Evolutionary conservation across 2,113 vertebrate genomes (phyloP).

Genomic region (Sapajus apella): DNA sequence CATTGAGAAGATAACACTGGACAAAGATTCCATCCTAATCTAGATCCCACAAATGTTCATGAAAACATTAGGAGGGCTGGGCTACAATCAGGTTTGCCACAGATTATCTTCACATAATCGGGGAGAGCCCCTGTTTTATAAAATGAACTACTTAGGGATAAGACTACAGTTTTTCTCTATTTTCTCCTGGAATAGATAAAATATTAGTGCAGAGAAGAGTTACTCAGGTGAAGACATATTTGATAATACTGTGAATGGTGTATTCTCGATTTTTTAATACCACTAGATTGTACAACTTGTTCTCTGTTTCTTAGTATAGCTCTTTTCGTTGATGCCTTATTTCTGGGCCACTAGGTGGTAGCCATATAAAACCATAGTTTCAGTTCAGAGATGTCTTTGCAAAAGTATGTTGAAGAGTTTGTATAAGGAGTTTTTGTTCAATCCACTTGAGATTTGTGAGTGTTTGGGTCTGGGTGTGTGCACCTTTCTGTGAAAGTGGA

Average conservation of each 20-base stretch:
- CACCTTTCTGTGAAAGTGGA: not conserved
- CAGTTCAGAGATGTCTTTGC: not conserved
- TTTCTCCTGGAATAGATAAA: not conserved
- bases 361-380: slow-evolving; percentile 52
- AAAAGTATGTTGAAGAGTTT: not conserved
- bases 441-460: not conserved
- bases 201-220: not conserved
- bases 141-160: not conserved
- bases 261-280: not conserved
- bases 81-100: not conserved
- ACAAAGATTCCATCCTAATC: not conserved
- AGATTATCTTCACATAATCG: not conserved
- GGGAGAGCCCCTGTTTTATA: not conserved
- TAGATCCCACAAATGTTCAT: not conserved
- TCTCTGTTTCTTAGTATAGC: not conserved
- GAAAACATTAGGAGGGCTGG: not conserved
- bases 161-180: not conserved
- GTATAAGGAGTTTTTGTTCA: not conserved
- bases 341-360: slow-evolving; percentile 68
- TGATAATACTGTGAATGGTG: not conserved
- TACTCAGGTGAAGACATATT: not conserved
- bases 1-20: not conserved
- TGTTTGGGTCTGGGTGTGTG: not conserved
- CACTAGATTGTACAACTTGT: not conserved
- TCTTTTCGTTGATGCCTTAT: slow-evolving; percentile 27